phyloP scores from a whole-genome alignment of 1,140 invertebrate genomes.

The Papilio xuthus region DNA sequence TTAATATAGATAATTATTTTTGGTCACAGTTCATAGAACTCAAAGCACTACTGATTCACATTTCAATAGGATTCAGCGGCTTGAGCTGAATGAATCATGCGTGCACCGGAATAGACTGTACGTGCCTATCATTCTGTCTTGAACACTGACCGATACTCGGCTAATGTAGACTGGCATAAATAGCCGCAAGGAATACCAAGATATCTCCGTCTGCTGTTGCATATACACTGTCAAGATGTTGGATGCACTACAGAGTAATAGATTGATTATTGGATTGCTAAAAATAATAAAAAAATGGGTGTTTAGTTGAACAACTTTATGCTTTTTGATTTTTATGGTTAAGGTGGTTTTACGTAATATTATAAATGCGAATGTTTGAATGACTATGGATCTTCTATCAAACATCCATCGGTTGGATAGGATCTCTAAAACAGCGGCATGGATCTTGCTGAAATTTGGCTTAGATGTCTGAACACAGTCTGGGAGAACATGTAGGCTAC shows the following conservation, averaged over 20 bases:
- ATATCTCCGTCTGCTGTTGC: background rate
- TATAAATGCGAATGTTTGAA: no score
- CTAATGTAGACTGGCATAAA: background rate
- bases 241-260: background rate
- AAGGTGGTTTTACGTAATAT: no score
- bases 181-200: constrained; percentile 1
- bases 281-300: no score
- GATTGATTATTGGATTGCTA: no score
- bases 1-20: background rate
- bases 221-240: background rate
- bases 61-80: background rate
- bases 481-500: no score
- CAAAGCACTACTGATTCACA: background rate
- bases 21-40: constrained; percentile 11
- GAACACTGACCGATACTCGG: constrained; percentile 22
- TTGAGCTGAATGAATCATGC: constrained; percentile 29
- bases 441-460: no score
- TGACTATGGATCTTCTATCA: no score
- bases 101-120: constrained; percentile 4
- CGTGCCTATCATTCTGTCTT: constrained; percentile 25
- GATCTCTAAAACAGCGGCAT: no score
- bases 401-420: no score
- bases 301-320: no score
- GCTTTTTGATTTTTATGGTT: no score
- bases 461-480: no score